Evolutionary conservation across 2,113 vertebrate species (phyloP), one percentile per base, ranked within the genome.

Genomic region (Rousettus leschenaultii): DNA sequence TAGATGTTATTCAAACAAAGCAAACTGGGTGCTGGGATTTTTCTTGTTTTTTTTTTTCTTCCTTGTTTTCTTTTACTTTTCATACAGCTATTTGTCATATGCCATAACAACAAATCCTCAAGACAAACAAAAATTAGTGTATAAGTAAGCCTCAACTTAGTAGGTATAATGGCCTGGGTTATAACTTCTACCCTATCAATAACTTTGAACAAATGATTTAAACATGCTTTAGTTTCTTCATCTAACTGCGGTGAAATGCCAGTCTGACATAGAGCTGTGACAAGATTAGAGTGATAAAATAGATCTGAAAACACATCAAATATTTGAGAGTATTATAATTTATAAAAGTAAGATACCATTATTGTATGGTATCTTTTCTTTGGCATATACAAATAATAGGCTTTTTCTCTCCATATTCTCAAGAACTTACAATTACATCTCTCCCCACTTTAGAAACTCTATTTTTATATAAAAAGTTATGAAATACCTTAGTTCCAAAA

Each of bases 331-430:
- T 74, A 48, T 73, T 65, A 70, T 73, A 78, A 63, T 91, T 94
- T n/a, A 12, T 82, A 90, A 95, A 84, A 43, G 48, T 43, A 61
- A 90, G 70, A 59, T 30, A 86, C 6, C 33, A 21, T 91, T 82
- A 35, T 65, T 61, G 21, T 85, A 51, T 16, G 35, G 19, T 70
- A 30, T 51, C 93, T 88, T 59, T 66, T 91, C 38, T 63, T 88
- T 92, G 35, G 19, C 9, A 79, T 94, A 75, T 55, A 87, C 30
- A 86, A 70, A 94, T 77, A 92, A 80, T 45, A 85, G n/a, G 70
- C 19, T 95, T 97, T 93, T 97, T 80, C 84, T 90, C 55, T 83
- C 35, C 43, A 70, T 87, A 74, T 85, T 89, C 75, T 95, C 66
- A 95, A 71, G 35, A 90, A 73, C 77, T 85, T 59, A 63, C 19